Conservation (phyloP, 2,113 vertebrate species). For the Platichthys stellatus region DNA sequence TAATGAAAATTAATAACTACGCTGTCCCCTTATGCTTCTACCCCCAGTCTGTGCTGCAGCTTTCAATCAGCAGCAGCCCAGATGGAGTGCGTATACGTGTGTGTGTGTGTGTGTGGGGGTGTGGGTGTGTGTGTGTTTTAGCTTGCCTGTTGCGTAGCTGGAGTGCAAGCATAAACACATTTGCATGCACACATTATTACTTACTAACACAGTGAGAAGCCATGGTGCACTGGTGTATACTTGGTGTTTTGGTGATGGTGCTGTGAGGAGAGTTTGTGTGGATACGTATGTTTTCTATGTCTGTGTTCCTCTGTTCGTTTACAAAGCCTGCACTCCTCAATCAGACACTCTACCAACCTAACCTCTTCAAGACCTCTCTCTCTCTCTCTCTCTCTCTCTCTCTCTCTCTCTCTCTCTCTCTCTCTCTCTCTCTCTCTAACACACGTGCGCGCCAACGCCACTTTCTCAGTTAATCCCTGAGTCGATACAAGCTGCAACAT, state of each 20-base stretch:
- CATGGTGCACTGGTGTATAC: too few species aligned
- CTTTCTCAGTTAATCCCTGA: conserved; percentile 44
- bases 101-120: too few species aligned
- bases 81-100: background rate
- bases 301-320: conserved; percentile 63
- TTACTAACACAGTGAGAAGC: background rate
- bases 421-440: conserved; percentile 24
- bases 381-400: too few species aligned
- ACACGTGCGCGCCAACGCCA: conserved; percentile 2
- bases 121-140: too few species aligned
- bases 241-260: conserved; percentile 9
- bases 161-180: conserved; percentile 4
- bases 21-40: too few species aligned
- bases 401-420: too few species aligned
- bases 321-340: conserved; percentile 53
- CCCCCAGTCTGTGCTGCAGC: background rate
- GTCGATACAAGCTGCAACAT: conserved; percentile 46
- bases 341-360: conserved; percentile 55
- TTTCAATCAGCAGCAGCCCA: background rate
- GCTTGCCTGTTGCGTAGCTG: background rate
- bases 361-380: conserved; percentile 44
- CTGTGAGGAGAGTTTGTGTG: conserved; percentile 40
- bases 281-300: conserved; percentile 56
- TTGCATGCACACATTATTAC: background rate
- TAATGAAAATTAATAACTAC: too few species aligned